Conservation (phyloP, 2,113 vertebrate species). For the Epinephelus moara region DNA sequence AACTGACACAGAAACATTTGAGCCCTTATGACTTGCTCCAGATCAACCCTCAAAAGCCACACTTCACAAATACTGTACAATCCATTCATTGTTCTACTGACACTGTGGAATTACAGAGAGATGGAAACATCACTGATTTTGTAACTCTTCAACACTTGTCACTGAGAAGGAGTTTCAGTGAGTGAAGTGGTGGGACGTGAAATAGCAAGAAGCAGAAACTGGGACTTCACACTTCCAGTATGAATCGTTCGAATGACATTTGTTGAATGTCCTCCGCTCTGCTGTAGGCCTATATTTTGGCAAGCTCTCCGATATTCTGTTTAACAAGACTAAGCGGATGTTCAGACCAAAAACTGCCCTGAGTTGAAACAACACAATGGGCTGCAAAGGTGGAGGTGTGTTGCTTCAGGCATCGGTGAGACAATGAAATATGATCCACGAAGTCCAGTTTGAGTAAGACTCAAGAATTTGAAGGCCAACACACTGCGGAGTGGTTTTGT, state of each 20-base stretch:
- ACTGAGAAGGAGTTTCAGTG: conserved; percentile 31
- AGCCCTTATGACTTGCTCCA: conserved; percentile 7
- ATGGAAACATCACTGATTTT: conserved; percentile 10
- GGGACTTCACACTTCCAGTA: conserved; percentile 28
- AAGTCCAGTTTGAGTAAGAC: not conserved
- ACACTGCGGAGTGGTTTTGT: not conserved
- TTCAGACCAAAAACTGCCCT: not conserved
- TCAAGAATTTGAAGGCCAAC: not conserved
- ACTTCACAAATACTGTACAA: conserved; percentile 4
- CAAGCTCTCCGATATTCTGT: not conserved
- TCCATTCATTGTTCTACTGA: conserved; percentile 12
- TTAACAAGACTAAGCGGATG: not conserved
- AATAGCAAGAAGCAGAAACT: conserved; percentile 26
- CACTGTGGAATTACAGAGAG: conserved; percentile 16
- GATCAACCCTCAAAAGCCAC: conserved; percentile 11
- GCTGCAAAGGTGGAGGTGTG: not conserved
- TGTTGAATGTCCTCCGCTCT: conserved; percentile 19
- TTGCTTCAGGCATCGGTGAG: not conserved
- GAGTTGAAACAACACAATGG: not conserved
- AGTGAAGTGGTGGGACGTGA: conserved; percentile 28
- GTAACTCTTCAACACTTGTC: conserved; percentile 1
- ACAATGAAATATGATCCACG: not conserved
- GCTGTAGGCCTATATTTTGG: conserved; percentile 9
- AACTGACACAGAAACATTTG: conserved; percentile 27
- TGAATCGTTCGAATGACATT: conserved; percentile 38